Conservation (phyloP, 2,888 invertebrate genomes). For the Drosophila borealis region DNA sequence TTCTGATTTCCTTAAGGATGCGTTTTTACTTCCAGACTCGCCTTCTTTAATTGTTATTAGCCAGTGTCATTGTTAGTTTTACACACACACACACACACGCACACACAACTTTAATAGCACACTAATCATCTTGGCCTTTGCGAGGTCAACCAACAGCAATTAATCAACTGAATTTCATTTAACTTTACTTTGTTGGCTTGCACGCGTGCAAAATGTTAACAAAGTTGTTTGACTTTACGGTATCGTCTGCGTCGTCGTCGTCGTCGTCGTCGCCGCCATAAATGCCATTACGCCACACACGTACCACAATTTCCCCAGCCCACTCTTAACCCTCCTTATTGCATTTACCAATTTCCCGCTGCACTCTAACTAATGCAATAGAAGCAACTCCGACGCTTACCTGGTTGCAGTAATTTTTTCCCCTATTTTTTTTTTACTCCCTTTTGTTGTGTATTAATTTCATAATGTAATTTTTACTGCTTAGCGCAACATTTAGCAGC, state of each 20-base stretch:
- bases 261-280: slow-evolving; percentile 45
- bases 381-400: slow-evolving; percentile 31
- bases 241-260: slow-evolving; percentile 27
- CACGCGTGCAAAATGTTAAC: slow-evolving; percentile 58
- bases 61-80: slow-evolving; percentile 7
- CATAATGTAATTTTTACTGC: slow-evolving; percentile 67
- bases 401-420: slow-evolving; percentile 14
- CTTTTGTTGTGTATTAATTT: slow-evolving; percentile 61
- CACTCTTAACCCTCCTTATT: background rate
- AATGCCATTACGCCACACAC: slow-evolving; percentile 58
- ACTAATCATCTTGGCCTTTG: slow-evolving; percentile 31
- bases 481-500: slow-evolving; percentile 55
- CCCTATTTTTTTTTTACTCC: background rate
- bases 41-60: background rate
- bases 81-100: slow-evolving; percentile 1
- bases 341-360: slow-evolving; percentile 11
- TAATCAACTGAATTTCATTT: slow-evolving; percentile 60
- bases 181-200: slow-evolving; percentile 56
- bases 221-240: slow-evolving; percentile 63
- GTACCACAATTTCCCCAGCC: slow-evolving; percentile 23
- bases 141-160: slow-evolving; percentile 50
- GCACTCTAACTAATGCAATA: slow-evolving; percentile 60
- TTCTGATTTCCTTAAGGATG: too few species aligned
- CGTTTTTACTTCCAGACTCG: background rate
- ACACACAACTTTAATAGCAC: background rate